Evolutionary conservation across 2,113 vertebrate species (phyloP).

Genomic region (Scortum barcoo): DNA sequence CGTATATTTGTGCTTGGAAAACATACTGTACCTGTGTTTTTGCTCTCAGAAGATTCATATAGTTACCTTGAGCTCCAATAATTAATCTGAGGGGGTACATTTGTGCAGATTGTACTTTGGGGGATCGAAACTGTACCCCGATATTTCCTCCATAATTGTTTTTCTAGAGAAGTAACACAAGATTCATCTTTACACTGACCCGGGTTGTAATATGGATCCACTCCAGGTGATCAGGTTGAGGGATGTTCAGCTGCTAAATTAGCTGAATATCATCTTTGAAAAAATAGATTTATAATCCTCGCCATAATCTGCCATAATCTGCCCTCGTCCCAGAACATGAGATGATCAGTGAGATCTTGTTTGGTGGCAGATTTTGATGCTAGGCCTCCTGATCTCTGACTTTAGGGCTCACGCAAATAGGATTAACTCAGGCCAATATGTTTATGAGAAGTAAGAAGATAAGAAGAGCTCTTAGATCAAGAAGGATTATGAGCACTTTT

Average conservation of each 20-base stretch:
- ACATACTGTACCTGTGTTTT: too few species aligned
- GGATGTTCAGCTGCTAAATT: background rate
- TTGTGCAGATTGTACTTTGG: too few species aligned
- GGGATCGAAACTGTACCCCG: too few species aligned
- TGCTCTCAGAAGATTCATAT: too few species aligned
- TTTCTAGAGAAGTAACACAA: background rate
- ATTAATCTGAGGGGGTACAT: too few species aligned
- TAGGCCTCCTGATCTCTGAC: background rate
- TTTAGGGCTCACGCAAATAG: background rate
- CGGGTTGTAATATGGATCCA: too few species aligned
- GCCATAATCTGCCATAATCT: slow-evolving; percentile 2
- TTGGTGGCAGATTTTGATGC: background rate
- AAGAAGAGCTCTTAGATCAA: background rate
- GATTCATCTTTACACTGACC: background rate
- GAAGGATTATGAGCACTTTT: background rate
- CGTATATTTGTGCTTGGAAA: too few species aligned
- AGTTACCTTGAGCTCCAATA: too few species aligned
- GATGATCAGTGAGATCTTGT: slow-evolving; percentile 6
- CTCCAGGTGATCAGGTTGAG: background rate
- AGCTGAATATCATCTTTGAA: slow-evolving; percentile 9
- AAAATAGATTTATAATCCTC: slow-evolving; percentile 18
- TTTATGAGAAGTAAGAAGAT: background rate
- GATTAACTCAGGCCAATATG: background rate
- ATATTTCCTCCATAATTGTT: too few species aligned
- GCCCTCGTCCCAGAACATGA: background rate